Base-by-base conservation (phyloP, 2,113 vertebrate species). In the Struthidea cinerea region DNA sequence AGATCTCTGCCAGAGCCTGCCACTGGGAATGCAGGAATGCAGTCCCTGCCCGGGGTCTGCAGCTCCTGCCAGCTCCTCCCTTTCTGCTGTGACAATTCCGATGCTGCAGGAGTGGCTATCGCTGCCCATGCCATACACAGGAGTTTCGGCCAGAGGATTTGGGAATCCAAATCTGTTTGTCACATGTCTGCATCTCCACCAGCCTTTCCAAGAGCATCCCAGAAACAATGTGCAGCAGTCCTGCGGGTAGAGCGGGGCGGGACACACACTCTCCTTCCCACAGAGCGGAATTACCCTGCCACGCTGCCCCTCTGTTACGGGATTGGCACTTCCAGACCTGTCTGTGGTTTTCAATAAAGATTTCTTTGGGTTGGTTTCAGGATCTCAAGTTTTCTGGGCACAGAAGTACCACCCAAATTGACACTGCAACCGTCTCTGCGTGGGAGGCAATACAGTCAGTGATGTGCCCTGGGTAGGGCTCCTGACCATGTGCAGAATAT, bases 91-190 rank as follows among this genome's bases (percentile, higher is more conserved):
- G 5, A 60, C 78, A 87, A 7, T n/a, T 60, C 71, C 16, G 20
- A 27, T 7, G 56, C 47, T 60, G 9, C 32, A 41, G 6, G 0
- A 46, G 71, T 1, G 16, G 30, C 82, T 27, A 3, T 9, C 0
- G 2, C 79, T 20, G 47, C 59, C 88, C 27, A 0, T 11, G 33
- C 84, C 47, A 4, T 1, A 8, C 0, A 1, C 5, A 41, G 79
- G 21, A 32, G 57, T 5, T 95, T 13, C 56, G 89, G 84, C 56
- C 82, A 73, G 37, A 28, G 39, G 33, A 59, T 60, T 46, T 33
- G 35, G 8, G 46, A 70, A 84, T 85, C 56, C 85, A 93, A 47
- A 91, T 49, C 46, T 5, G 1, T 70, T 57, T 91, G 87, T 59
- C 70, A 50, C 5, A 2, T 1, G 1, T 30, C 50, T 6, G 1